A percentile compares a stretch with the other conserved stretches of the same genome.
Conservation (phyloP, 2,888 invertebrate species). For the Aleiodes testaceus region DNA sequence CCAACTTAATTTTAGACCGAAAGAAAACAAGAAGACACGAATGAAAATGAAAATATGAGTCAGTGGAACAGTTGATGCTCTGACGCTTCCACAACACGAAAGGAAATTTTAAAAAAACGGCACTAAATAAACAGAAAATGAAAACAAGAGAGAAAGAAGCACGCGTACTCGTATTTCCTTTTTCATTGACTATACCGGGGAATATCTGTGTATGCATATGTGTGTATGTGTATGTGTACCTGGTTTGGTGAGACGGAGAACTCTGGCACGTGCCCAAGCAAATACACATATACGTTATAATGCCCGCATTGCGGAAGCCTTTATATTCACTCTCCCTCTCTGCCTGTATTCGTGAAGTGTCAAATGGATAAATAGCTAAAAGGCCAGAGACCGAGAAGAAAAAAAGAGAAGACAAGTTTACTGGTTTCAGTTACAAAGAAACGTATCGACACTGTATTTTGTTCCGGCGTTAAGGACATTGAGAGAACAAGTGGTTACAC, state of each 20-base stretch:
- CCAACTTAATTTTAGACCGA: constrained; percentile 32
- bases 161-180: background rate
- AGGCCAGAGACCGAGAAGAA: background rate
- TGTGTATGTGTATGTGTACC: constrained; percentile 23
- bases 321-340: background rate
- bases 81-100: too few species aligned
- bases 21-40: background rate
- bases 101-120: too few species aligned
- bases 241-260: constrained; percentile 26
- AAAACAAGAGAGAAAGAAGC: background rate
- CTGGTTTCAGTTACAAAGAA: background rate
- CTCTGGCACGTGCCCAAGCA: constrained; percentile 44
- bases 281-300: constrained; percentile 2
- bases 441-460: constrained; percentile 22
- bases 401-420: background rate
- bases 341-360: background rate
- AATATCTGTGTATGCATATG: too few species aligned
- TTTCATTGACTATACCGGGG: background rate
- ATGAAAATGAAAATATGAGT: constrained; percentile 42
- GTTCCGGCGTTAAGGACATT: constrained; percentile 17
- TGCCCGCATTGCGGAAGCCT: constrained; percentile 10
- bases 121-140: too few species aligned
- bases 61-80: constrained; percentile 37
- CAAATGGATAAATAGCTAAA: constrained; percentile 28
- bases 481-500: constrained; percentile 29